Evolutionary conservation across 2,888 invertebrate species (phyloP), one percentile per base, ranked within the genome.

Genomic region (Ectropis crepuscularia): DNA sequence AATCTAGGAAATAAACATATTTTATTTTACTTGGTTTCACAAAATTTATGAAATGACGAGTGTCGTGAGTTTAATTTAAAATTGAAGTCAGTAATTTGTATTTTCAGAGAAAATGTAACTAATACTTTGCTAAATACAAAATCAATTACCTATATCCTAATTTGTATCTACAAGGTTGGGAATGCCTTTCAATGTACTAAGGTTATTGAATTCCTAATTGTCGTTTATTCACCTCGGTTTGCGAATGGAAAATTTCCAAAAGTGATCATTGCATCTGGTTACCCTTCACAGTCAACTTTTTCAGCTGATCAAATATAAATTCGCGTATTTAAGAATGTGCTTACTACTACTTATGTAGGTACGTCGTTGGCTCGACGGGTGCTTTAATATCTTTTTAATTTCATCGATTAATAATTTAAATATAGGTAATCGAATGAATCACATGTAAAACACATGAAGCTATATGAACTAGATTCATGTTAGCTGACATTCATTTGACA

Each of bases 221-320:
- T 16, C 10, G 53, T 53, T 58, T 37, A 61, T 38, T 61, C 54
- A 61, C 49, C 46, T 16, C 10, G 41, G 42, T 54, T 58, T 12
- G 36, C 58, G 43, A 28, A 66, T 70, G 74, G 68, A 74, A 79
- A 73, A 45, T 72, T 68, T 62, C 68, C 55, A 47, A 53, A 48
- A 63, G 63, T 62, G 41, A 28, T 62, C 7, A 59, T 57, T 59
- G 48, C 61, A 63, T 43, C 53, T 59, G 37, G 57, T 37, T 68
- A 68, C 72, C 73, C 73, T 78, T 67, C 38, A 55, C 66, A 64
- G 65, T 54, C 57, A 49, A 63, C 41, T 54, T 42, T 41, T 63
- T 68, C 75, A 75, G 69, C 70, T 79, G 76, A 67, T 53, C 58
- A 75, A 74, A 28, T 28, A 28, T 28, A 28, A 28, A 28, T 28